These are phyloP conservation scores for Sardinella longiceps DNA, from an alignment of 2,797 vertebrate genomes.

Conservation along the genomic window DNA sequence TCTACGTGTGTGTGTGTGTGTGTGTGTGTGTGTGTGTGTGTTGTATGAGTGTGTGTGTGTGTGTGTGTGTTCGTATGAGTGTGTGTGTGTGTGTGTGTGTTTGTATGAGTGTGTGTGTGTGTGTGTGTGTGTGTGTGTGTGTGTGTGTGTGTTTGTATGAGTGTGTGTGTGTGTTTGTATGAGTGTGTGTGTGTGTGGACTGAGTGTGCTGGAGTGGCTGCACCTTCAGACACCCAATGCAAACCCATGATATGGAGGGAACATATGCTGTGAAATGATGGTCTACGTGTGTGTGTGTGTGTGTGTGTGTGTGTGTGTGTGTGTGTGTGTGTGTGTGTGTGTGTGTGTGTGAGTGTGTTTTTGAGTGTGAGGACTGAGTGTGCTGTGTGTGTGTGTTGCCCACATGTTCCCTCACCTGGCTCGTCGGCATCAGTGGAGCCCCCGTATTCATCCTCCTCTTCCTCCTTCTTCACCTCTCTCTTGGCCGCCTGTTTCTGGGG, in stretches of 20 bases:
- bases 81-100: background rate
- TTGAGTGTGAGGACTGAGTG: background rate
- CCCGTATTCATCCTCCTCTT: constrained; percentile 69
- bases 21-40: no score
- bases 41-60: background rate
- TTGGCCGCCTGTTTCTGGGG: constrained; percentile 59
- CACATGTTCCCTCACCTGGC: constrained; percentile 56
- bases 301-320: constrained; percentile 4
- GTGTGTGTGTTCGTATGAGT: background rate
- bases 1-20: no score
- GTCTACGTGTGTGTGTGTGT: background rate
- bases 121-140: background rate
- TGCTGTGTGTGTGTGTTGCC: background rate
- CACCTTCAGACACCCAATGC: no score
- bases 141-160: background rate
- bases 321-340: background rate
- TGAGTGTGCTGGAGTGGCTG: no score
- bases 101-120: background rate
- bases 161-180: background rate
- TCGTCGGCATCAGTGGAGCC: constrained; percentile 83
- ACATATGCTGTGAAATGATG: no score
- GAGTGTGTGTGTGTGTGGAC: background rate
- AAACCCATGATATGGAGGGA: no score
- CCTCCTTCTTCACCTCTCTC: constrained; percentile 18
- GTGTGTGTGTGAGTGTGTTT: background rate